Base-by-base conservation (phyloP, 2,113 vertebrate species). In the Muscicapa adusta region DNA sequence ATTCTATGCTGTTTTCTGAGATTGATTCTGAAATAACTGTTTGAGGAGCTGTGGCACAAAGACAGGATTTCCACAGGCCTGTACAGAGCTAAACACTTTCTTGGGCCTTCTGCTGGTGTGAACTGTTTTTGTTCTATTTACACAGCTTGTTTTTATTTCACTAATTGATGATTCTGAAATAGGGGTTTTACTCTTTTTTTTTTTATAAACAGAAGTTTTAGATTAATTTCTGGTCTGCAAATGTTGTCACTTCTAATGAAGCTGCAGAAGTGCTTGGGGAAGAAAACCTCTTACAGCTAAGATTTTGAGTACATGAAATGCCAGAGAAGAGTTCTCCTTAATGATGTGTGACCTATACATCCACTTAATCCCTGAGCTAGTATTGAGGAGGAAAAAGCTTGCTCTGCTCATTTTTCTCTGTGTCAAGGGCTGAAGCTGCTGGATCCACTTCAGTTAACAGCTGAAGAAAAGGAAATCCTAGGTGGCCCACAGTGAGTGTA, bases 281-380 rank as follows among this genome's bases (percentile, higher is more conserved):
- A 79, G 78, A 73, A 82, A 76, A 82, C 89, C 38, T 87, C 77
- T 23, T 51, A 58, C 16, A 19, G 71, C 71, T 80, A 40, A 71
- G 71, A 93, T 76, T 85, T 33, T 77, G 42, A 89, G 62, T 79
- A 76, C 62, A 25, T 72, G 54, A 79, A 94, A 85, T 77, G 43
- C 74, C 71, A 42, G 80, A 62, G 85, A 89, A 91, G 25, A 5
- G 14, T 68, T 92, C 42, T 93, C n/a, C 65, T 95, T 95, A 93
- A 88, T 91, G 78, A 22, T 91, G 33, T 92, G 91, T 94, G 87
- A 94, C 84, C 94, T 92, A 16, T 51, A 88, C 77, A 91, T 81
- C 89, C 53, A 48, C 47, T 94, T 93, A 91, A n/a, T 93, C 85
- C 81, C 89, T 79, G 50, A 94, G 84, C 77, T 91, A 31, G 78